Evolutionary conservation across 1,140 invertebrate genomes (phyloP).

Genomic region (Zophobas morio): DNA sequence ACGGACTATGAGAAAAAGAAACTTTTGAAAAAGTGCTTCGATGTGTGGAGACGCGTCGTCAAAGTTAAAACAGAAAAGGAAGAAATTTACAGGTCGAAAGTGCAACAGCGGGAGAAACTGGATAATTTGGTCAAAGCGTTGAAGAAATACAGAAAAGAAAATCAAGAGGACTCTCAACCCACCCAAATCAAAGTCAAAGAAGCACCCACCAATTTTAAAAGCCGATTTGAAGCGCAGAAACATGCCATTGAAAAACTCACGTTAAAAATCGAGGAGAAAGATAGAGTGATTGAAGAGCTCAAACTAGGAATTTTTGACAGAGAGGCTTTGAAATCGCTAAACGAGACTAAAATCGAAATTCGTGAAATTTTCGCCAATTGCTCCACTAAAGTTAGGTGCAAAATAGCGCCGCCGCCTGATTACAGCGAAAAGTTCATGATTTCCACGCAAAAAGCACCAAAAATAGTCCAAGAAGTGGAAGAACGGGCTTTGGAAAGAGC

Average conservation of each 20-base stretch:
- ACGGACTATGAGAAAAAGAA: background rate
- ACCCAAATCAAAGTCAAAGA: background rate
- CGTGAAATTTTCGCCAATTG: constrained; percentile 72
- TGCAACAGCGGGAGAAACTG: constrained; percentile 49
- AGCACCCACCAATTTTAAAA: constrained; percentile 37
- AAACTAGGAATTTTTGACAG: constrained; percentile 76
- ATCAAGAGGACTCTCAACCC: background rate
- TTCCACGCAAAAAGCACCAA: constrained; percentile 69
- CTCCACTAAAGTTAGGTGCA: constrained; percentile 68
- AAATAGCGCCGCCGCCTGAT: constrained; percentile 65
- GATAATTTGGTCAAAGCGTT: constrained; percentile 51
- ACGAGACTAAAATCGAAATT: constrained; percentile 72
- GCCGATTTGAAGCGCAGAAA: constrained; percentile 75
- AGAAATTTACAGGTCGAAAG: constrained; percentile 5
- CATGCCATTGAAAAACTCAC: constrained; percentile 76
- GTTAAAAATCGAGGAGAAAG: constrained; percentile 75
- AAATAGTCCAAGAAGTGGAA: constrained; percentile 77
- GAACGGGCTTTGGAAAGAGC: constrained; percentile 74
- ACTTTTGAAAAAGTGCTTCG: constrained; percentile 49
- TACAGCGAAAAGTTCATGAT: constrained; percentile 70
- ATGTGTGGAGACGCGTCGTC: constrained; percentile 43
- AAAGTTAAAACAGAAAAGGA: constrained; percentile 32
- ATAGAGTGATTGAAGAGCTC: constrained; percentile 75
- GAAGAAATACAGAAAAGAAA: constrained; percentile 36
- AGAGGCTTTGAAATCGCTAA: constrained; percentile 71